phyloP scores from a whole-genome alignment of 2,113 vertebrate species.

The Craseonycteris thonglongyai region DNA sequence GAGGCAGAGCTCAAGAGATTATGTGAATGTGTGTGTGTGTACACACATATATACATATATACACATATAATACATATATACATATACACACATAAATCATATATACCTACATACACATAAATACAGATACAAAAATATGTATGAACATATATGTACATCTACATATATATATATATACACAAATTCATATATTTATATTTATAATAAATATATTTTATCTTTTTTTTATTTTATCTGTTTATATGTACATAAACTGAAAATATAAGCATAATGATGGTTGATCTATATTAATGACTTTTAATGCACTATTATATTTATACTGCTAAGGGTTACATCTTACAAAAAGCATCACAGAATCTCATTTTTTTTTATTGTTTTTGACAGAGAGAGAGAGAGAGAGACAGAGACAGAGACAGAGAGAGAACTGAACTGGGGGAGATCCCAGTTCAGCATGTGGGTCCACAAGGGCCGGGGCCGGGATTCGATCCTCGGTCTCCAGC shows the following conservation, averaged over 20 bases:
- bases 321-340: neutral
- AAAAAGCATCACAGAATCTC: neutral
- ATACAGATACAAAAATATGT: too few relatives aligned
- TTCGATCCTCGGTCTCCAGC: too few relatives aligned
- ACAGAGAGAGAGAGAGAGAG: too few relatives aligned
- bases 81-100: neutral
- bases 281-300: neutral
- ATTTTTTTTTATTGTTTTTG: too few relatives aligned
- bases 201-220: neutral
- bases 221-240: neutral
- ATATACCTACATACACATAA: too few relatives aligned
- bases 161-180: neutral
- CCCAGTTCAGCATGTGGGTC: too few relatives aligned
- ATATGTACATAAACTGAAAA: neutral
- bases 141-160: too few relatives aligned
- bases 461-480: too few relatives aligned
- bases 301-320: neutral
- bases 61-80: neutral
- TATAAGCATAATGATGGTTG: neutral
- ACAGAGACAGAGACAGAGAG: too few relatives aligned
- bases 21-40: too few relatives aligned
- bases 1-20: too few relatives aligned
- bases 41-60: neutral
- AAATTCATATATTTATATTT: neutral
- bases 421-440: too few relatives aligned